Base-by-base conservation (phyloP, 2,888 invertebrate species). In the Marronus borbonicus region DNA sequence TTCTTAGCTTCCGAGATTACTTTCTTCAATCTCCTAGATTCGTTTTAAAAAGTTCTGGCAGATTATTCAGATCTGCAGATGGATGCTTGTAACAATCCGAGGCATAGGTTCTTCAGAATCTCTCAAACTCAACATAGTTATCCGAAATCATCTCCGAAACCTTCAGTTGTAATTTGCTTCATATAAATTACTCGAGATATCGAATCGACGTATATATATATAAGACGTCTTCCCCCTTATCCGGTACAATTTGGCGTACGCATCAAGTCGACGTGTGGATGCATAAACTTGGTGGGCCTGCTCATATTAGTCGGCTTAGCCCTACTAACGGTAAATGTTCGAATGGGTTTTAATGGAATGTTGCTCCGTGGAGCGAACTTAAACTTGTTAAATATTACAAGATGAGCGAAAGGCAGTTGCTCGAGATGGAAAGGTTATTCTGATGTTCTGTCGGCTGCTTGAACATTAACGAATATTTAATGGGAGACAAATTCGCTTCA, bases 341-440 rank as follows among this genome's bases (percentile, higher is more conserved):
- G 55, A 55, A 55, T 17, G n/a, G 49, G 20, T n/a, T 68, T 49
- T 68, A 49, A 68, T 68, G 68, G 68, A 49, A 49, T 68, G 24
- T 49, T 68, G 24, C 49, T 49, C 49, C 20, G 28, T 3, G 20
- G 20, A 68, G 17, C 8, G 24, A 44, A 49, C 60, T 68, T 44
- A 24, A 68, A 49, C 68, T 49, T 50, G 28, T 68, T 68, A 68
- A 44, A 68, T 68, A 68, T 49, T 68, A 12, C 50, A 49, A 3
- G 50, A 68, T 60, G 10, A 28, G 60, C 3, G 5, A 60, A 20
- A 60, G 3, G 60, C 8, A 14, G 60, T 20, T 20, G 60, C 10
- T 60, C 28, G 28, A 20, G 60, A 10, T 28, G 60, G 60, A 60
- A 60, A 24, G 28, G 60, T 14, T 60, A 28, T 28, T 28, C 24